A percentile compares a stretch with the other conserved stretches of the same genome.
phyloP scores from a whole-genome alignment of 2,113 vertebrate genomes.

The Eira barbara region DNA sequence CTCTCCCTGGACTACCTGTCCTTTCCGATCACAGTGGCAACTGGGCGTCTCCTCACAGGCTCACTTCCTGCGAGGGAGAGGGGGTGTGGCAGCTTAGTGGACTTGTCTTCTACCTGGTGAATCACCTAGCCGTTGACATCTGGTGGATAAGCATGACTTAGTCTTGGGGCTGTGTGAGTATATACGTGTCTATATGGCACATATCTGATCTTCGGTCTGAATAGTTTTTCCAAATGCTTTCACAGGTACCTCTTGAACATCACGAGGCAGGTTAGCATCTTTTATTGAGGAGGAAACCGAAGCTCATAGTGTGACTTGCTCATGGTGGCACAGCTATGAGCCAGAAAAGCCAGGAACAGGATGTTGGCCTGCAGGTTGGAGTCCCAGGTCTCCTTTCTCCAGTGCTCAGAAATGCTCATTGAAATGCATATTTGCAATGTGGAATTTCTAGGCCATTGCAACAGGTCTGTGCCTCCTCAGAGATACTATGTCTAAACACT shows the following conservation, averaged over 20 bases:
- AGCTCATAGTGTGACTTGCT: not conserved
- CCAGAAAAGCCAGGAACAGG: not conserved
- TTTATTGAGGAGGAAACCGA: not conserved
- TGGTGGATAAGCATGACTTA: not conserved
- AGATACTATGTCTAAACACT: not conserved
- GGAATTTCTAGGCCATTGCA: not conserved
- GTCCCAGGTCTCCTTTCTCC: not conserved
- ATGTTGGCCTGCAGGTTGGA: not conserved
- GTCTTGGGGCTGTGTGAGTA: fast-evolving
- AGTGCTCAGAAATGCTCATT: not conserved
- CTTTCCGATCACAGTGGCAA: not conserved
- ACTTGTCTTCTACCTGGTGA: not conserved
- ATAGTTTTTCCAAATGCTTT: not conserved
- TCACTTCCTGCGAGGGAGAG: not conserved
- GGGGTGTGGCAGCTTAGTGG: not conserved
- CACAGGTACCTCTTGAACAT: not conserved
- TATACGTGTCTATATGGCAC: not conserved
- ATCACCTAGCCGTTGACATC: not conserved
- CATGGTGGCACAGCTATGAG: not conserved
- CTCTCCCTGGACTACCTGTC: not conserved
- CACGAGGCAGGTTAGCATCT: not conserved
- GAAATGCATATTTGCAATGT: not conserved
- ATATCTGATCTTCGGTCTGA: not conserved
- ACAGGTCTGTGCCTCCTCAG: not conserved
- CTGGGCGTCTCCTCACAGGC: not conserved